Base-by-base conservation (phyloP, 2,888 invertebrate species). In the Acleris holmiana region DNA sequence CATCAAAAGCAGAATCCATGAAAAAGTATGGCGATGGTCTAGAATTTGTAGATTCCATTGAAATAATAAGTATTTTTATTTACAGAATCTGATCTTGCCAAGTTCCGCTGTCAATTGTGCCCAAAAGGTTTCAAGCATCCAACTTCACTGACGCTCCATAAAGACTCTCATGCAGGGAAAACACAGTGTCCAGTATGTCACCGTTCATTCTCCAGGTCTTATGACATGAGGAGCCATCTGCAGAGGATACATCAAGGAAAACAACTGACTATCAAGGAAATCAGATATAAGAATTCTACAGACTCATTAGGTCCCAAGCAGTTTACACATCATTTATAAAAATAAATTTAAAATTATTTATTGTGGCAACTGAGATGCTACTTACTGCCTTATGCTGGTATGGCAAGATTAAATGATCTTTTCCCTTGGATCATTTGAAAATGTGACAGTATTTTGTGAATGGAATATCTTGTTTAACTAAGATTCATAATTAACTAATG, bases 71-170 rank as follows among this genome's bases (percentile, higher is more conserved):
- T 25, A 17, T 13, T 19, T 57, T 69, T 70, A 73, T 23, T 91
- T 89, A 67, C 88, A 93, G 93, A 93, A 85, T 89, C 93, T 70
- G 94, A 94, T 70, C 81, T 93, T 72, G 93, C 93, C 2, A 93
- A 93, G 78, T 94, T 94, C 80, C 93, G 94, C 71, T 94, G 94
- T 83, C 93, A 93, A 79, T 83, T 94, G 72, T 94, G 94, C 83
- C 94, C 93, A 69, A 94, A 94, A 87, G 93, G 93, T 67, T 94
- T 94, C 77, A 94, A 94, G 77, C 94, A 94, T 81, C 94, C 94
- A 17, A 94, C 94, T 69, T 94, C 94, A 60, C 82, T 94, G 75
- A 94, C 94, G 63, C 85, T 94, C 57, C 94, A 94, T 76, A 94
- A 93, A 83, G 94, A 94, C 78, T 93, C 94, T 51, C 94, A 94